Evolutionary conservation across 2,113 vertebrate genomes (phyloP).

Genomic region (Brachypteracias leptosomus): DNA sequence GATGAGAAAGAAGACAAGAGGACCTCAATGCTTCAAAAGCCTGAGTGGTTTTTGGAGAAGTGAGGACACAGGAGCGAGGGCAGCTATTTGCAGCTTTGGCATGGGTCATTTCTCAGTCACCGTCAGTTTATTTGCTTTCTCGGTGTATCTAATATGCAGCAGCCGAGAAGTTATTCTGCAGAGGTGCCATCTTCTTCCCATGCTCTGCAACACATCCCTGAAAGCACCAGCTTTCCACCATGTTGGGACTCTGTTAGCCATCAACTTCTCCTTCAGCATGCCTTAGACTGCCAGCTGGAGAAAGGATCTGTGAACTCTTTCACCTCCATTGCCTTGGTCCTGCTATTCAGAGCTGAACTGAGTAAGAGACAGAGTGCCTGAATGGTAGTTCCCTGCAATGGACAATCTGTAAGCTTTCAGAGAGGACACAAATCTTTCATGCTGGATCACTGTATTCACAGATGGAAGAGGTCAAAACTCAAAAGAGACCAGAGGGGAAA

Average conservation of each 20-base stretch:
- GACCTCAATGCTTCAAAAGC: background rate
- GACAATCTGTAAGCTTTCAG: background rate
- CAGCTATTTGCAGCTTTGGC: background rate
- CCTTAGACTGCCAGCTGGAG: background rate
- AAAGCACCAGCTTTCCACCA: background rate
- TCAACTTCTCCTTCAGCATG: background rate
- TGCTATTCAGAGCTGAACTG: background rate
- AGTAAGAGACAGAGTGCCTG: background rate
- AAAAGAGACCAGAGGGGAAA: background rate
- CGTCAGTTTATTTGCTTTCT: background rate
- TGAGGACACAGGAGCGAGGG: background rate
- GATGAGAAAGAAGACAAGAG: background rate
- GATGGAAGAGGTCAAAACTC: background rate
- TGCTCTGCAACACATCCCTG: background rate
- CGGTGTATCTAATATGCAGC: too few species aligned
- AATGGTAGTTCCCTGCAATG: background rate
- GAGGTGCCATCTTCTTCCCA: accelerated
- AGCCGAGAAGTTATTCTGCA: background rate
- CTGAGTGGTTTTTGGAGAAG: background rate
- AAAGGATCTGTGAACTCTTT: background rate
- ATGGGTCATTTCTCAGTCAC: background rate
- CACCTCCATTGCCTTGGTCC: background rate
- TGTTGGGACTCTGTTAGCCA: background rate
- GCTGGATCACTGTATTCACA: background rate
- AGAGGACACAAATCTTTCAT: background rate